A percentile compares a stretch with the other conserved stretches of the same genome.
phyloP scores from a whole-genome alignment of 2,113 vertebrate species.

The Cyanoderma ruficeps region DNA sequence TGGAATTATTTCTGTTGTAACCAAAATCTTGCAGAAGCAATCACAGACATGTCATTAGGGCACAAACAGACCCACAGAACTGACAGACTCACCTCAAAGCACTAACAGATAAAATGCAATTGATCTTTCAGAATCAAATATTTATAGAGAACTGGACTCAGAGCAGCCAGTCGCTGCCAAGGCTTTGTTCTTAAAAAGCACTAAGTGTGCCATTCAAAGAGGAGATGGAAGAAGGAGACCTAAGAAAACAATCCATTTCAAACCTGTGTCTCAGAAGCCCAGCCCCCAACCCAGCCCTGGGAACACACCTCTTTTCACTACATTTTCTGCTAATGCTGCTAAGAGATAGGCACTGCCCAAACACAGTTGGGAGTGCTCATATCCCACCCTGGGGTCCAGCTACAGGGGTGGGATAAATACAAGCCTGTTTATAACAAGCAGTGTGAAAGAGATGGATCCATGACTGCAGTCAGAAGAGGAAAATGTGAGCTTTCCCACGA shows the following conservation, averaged over 20 bases:
- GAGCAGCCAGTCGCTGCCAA: background rate
- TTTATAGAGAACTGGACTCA: background rate
- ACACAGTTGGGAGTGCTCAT: background rate
- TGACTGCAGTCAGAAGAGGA: background rate
- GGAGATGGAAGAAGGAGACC: background rate
- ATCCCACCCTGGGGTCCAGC: background rate
- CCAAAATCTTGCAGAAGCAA: background rate
- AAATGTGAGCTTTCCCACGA: background rate
- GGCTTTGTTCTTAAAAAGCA: slow-evolving; percentile 38
- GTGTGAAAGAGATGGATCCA: background rate
- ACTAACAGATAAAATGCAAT: background rate
- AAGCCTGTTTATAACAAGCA: background rate
- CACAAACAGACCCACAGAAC: fast-evolving
- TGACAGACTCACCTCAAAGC: background rate
- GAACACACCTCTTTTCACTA: background rate
- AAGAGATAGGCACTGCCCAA: background rate
- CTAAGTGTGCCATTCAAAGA: background rate
- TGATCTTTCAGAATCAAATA: slow-evolving; percentile 28
- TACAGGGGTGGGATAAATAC: background rate
- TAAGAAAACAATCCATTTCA: background rate
- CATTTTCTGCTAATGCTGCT: background rate
- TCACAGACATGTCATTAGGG: background rate
- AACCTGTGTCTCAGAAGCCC: background rate
- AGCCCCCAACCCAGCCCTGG: background rate
- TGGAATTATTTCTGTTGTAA: background rate